Evolutionary conservation across 2,113 vertebrate species (phyloP).

Genomic region (Epinephelus moara): DNA sequence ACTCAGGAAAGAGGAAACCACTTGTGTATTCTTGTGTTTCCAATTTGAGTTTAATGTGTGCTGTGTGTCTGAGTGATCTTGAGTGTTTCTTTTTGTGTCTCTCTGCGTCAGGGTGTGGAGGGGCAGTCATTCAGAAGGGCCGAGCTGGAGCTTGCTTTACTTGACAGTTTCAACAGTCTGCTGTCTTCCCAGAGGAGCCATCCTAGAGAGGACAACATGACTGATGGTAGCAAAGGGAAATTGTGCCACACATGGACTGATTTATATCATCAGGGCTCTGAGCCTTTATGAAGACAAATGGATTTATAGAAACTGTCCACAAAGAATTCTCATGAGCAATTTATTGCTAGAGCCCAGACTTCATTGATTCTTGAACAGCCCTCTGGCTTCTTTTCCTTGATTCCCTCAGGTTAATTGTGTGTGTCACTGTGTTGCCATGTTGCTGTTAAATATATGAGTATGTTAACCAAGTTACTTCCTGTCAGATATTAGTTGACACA

Average conservation of each 20-base stretch:
- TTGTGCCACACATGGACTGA: background rate
- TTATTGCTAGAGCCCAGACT: background rate
- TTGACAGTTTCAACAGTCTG: conserved; percentile 84
- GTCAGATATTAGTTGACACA: background rate
- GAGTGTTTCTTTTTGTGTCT: conserved; percentile 16
- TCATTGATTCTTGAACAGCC: background rate
- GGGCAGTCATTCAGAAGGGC: conserved; percentile 84
- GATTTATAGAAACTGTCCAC: background rate
- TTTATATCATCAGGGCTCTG: background rate
- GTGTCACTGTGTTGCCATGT: background rate
- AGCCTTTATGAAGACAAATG: background rate
- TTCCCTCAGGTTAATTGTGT: background rate
- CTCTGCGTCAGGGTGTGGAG: conserved; percentile 82
- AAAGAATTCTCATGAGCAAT: background rate
- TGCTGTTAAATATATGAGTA: background rate
- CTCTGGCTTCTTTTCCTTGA: background rate
- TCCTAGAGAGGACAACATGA: conserved; percentile 54
- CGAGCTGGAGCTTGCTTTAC: conserved; percentile 88
- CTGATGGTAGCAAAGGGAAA: conserved; percentile 36
- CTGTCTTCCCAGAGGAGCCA: conserved; percentile 78
- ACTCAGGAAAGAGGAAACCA: background rate
- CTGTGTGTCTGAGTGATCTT: conserved; percentile 14
- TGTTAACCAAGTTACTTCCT: background rate
- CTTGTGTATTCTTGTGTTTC: conserved; percentile 12
- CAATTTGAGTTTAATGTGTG: background rate